These are phyloP conservation scores for Andrena chrysosceles DNA, from an alignment of 2,888 invertebrate species.

Conservation along the genomic window DNA sequence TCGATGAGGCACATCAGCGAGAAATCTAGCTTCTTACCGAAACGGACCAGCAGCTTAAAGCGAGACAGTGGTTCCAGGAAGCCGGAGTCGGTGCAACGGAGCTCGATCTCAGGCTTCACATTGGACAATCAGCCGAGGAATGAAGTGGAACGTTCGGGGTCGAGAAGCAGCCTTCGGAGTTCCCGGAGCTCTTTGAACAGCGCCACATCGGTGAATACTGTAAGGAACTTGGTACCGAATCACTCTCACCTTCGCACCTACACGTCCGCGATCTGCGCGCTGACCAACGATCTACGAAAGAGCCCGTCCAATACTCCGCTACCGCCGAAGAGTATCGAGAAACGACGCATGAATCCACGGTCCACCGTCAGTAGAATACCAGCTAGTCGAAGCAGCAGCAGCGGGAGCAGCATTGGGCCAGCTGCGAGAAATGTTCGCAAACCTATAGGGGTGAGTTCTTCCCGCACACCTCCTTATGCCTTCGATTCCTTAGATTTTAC, in stretches of 20 bases:
- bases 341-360: slow-evolving; percentile 78
- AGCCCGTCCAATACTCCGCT: slow-evolving; percentile 64
- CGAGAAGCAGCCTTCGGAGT: slow-evolving; percentile 92
- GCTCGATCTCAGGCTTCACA: slow-evolving; percentile 28
- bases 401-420: slow-evolving; percentile 87
- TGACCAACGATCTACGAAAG: slow-evolving; percentile 83
- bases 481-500: no score
- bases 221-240: slow-evolving; percentile 89
- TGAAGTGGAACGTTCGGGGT: slow-evolving; percentile 91
- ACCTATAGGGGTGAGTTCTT: slow-evolving; percentile 46
- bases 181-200: slow-evolving; percentile 94
- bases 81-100: slow-evolving; percentile 22
- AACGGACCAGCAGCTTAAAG: slow-evolving; percentile 76
- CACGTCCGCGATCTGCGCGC: slow-evolving; percentile 86
- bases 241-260: slow-evolving; percentile 86
- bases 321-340: slow-evolving; percentile 73
- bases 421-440: slow-evolving; percentile 80
- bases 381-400: slow-evolving; percentile 87
- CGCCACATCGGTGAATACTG: slow-evolving; percentile 91
- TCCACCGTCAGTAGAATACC: slow-evolving; percentile 84
- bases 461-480: no score
- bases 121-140: slow-evolving; percentile 76
- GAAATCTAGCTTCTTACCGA: slow-evolving; percentile 80
- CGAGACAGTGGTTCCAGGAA: slow-evolving; percentile 63
- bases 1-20: slow-evolving; percentile 64